phyloP scores from a whole-genome alignment of 2,113 vertebrate genomes.

The Pogonocichla stellata region DNA sequence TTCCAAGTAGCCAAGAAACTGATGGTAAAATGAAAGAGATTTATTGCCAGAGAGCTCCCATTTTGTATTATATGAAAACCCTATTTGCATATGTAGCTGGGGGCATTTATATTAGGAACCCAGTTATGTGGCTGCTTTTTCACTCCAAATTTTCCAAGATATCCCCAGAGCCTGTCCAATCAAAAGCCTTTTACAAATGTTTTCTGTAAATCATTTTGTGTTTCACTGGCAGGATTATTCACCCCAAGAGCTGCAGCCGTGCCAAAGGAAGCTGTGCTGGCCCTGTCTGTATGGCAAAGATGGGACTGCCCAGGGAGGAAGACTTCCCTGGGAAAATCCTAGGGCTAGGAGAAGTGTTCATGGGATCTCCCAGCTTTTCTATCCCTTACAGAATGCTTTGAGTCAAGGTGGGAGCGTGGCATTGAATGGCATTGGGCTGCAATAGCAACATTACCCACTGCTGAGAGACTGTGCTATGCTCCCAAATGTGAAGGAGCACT shows the following conservation, averaged over 20 bases:
- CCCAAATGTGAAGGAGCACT: not conserved
- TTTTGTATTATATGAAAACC: not conserved
- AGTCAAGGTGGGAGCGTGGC: not conserved
- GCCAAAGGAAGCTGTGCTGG: not conserved
- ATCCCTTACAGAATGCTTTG: not conserved
- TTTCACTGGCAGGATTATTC: not conserved
- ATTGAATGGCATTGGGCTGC: not conserved
- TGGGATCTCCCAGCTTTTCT: not conserved
- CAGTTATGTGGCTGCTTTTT: not conserved
- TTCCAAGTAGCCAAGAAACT: not conserved
- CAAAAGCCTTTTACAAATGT: not conserved
- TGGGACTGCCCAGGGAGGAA: not conserved
- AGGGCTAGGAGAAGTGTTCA: accelerated
- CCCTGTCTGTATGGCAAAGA: not conserved
- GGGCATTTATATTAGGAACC: not conserved
- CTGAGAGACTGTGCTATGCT: not conserved
- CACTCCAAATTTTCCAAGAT: not conserved
- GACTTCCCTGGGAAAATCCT: not conserved
- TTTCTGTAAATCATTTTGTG: not conserved
- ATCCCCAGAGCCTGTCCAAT: not conserved
- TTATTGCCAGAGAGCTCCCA: not conserved
- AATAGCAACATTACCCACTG: accelerated
- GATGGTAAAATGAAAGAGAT: not conserved
- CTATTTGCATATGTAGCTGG: not conserved
- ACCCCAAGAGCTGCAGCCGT: not conserved